Evolutionary conservation across 2,113 vertebrate species (phyloP), one percentile per base, ranked within the genome.

Genomic region (Eptatretus burgeri): DNA sequence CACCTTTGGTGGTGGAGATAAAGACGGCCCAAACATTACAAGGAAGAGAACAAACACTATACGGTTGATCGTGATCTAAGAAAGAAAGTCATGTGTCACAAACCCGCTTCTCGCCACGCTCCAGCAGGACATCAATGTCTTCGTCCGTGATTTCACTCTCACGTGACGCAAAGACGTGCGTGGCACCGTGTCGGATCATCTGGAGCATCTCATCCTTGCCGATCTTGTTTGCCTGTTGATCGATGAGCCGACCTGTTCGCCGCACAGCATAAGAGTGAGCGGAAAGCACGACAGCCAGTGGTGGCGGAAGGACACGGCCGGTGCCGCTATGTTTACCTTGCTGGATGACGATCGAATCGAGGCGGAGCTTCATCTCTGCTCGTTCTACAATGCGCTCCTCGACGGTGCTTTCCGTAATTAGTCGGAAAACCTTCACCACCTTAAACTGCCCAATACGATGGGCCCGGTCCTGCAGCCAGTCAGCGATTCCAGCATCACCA

Each of bases 141-240:
- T 95, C 91, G 63, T 98, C 91, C 2, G 89, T 95, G 68, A 98
- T 98, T 71, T 98, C 91, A 41, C 91, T 98, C 66, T 95, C 91
- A 70, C 91, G 93, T 60, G 89, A 94, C 12, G 91, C 87, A 70
- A 98, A 98, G 13, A 93, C 87, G 0, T 98, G 89, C 1, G 91
- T 95, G 1, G 87, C 89, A 17, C 91, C 89, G 2, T 98, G 91
- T 49, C 89, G 78, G 69, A 98, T 98, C 77, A 98, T 98, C 62
- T 88, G 88, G 70, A 98, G 75, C 89, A 98, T 98, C 74, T 98
- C 91, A 63, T 98, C 91, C 72, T 98, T 95, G 5, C 89, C 89
- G 49, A 98, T 75, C 70, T 98, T 98, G 74, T 87, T 94, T 64
- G 87, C 73, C 66, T 82, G 93, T 65, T 93, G 91, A 74, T 98